Evolutionary conservation across 1,140 invertebrate genomes (phyloP).

Genomic region (Yoshiicerus persimilis): DNA sequence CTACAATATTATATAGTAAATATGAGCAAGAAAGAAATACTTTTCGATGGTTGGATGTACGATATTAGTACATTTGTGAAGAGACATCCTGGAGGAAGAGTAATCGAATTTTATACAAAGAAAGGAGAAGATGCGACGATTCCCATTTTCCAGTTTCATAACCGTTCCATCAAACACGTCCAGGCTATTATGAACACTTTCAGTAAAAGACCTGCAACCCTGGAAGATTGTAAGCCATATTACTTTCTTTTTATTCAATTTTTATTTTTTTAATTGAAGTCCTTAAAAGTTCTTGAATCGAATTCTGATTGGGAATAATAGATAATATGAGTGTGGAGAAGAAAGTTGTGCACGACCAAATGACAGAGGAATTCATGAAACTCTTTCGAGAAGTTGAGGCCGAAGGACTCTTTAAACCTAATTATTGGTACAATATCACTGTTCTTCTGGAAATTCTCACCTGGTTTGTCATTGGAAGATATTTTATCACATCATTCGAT

Average conservation of each 20-base stretch:
- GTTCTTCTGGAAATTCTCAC: neutral
- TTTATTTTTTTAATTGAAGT: no score
- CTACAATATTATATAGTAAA: no score
- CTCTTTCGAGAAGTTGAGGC: no score
- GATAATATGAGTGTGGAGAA: neutral
- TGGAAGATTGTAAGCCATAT: neutral
- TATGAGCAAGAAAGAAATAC: constrained; percentile 28
- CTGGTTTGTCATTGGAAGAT: neutral
- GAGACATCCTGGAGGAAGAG: no score
- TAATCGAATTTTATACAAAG: constrained; percentile 36
- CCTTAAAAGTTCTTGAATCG: no score
- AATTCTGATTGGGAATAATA: neutral
- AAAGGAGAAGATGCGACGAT: constrained; percentile 37
- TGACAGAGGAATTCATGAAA: neutral
- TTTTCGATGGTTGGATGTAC: constrained; percentile 36
- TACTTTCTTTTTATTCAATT: neutral
- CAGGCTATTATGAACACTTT: no score
- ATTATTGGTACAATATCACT: neutral
- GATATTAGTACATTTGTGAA: constrained; percentile 33
- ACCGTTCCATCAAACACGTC: no score
- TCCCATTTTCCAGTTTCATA: constrained; percentile 33
- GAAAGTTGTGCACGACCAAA: neutral
- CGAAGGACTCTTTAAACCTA: neutral
- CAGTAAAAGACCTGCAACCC: no score
- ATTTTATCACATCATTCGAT: neutral